Base-by-base conservation (phyloP, 2,888 invertebrate species). In the Ellobium chinense region DNA sequence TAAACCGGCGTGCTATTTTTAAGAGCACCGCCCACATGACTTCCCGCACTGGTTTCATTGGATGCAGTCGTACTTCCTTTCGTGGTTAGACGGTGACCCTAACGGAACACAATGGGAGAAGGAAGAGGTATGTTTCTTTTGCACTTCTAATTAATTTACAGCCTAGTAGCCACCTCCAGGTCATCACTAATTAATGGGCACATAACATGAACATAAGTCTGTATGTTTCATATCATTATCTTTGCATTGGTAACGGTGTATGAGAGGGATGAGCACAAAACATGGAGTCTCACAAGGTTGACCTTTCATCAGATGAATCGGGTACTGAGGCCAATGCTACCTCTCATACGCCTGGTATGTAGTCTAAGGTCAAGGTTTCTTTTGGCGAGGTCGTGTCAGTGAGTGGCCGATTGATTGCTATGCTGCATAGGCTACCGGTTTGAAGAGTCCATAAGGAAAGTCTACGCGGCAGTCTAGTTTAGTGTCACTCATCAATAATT, bases 41-140 rank as follows among this genome's bases (percentile, higher is more conserved):
- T 29, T 74, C 37, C 39, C 24, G 9, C 29, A 18, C 29, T 14
- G 46, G 31, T 46, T 56, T 65, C 24, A 66, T 76, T 76, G 76
- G 76, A 21, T 63, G 65, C 54, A 46, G 29, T 46, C 24, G 36
- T 24, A 76, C 65, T 76, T 76, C 76, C 76, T 76, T 76, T 76
- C 76, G 76, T 76, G 76, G 76, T 46, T 21, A 37, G 65, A 34
- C 66, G 62, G 29, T 46, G 75, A 54, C 58, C n/a, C 31, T 76
- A 76, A 76, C 76, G 75, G 65, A 76, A 27, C 36, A 66, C 66
- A 34, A 76, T 76, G 76, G 76, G 34, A 66, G 76, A 76, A 65
- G 56, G 66, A 63, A 76, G 76, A 76, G 76, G 76, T 76, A 76
- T 18, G 66, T 66, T 36, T 72, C 60, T 60, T 60, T 34, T 60